Conservation (phyloP, 2,888 invertebrate species). For the Drosophila putrida region DNA sequence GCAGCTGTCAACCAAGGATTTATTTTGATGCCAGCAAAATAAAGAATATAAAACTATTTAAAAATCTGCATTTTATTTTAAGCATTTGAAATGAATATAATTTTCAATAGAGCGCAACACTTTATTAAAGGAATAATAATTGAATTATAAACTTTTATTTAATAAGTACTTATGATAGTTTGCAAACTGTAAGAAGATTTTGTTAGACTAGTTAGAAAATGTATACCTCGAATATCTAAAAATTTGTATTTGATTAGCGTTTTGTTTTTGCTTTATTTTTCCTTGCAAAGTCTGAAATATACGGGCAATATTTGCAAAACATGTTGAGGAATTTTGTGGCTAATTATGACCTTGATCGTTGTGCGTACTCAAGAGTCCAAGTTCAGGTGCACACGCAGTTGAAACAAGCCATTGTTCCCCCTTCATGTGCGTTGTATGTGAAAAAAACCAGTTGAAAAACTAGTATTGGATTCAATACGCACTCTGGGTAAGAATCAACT, state of each 20-base stretch:
- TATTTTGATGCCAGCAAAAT: slow-evolving; percentile 3
- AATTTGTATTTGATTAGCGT: no score
- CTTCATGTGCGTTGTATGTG: background rate
- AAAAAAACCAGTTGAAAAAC: slow-evolving; percentile 57
- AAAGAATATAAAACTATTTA: background rate
- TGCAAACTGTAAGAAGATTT: no score
- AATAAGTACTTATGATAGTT: no score
- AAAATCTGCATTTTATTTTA: background rate
- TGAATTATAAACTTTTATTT: no score
- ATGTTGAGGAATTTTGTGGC: slow-evolving; percentile 3
- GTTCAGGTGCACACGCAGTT: slow-evolving; percentile 76
- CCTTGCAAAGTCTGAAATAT: no score
- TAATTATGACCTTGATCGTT: slow-evolving; percentile 54
- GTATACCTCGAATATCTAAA: no score
- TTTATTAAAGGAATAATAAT: no score
- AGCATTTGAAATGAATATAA: background rate
- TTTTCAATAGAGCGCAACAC: no score
- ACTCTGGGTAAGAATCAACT: slow-evolving; percentile 50
- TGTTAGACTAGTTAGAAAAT: no score
- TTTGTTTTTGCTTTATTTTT: no score
- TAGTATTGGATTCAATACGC: slow-evolving; percentile 59
- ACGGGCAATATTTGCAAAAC: background rate
- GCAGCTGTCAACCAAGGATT: slow-evolving; percentile 18
- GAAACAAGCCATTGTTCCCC: slow-evolving; percentile 29
- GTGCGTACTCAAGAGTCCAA: slow-evolving; percentile 60